Evolutionary conservation across 2,888 invertebrate genomes (phyloP).

Genomic region (Cataglyphis rosenhaueri): DNA sequence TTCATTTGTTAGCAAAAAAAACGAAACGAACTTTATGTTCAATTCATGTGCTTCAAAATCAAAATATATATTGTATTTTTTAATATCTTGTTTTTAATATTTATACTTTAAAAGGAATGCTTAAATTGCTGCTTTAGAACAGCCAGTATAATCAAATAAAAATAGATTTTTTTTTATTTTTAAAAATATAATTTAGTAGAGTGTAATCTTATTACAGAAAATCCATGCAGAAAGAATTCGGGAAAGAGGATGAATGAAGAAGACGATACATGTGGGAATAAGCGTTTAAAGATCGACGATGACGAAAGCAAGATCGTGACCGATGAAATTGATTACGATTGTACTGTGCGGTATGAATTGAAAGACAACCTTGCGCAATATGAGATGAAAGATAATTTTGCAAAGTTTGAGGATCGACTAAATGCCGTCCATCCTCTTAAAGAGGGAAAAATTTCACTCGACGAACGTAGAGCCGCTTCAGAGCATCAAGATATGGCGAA

Average conservation of each 20-base stretch:
- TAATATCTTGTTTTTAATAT: not conserved
- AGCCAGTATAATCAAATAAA: not conserved
- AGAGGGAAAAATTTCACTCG: not conserved
- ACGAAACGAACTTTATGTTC: too few relatives aligned
- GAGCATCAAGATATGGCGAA: not conserved
- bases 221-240: not conserved
- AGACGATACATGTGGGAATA: not conserved
- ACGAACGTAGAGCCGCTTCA: not conserved
- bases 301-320: not conserved
- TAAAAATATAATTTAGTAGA: not conserved
- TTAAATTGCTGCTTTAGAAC: not conserved
- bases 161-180: not conserved
- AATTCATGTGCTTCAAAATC: not conserved
- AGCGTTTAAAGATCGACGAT: slow-evolving; percentile 32
- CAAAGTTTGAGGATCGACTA: slow-evolving; percentile 4
- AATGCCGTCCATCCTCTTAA: not conserved
- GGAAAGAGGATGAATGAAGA: slow-evolving; percentile 23
- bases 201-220: not conserved
- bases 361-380: not conserved
- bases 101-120: not conserved
- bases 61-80: not conserved
- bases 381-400: not conserved
- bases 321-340: not conserved
- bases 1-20: too few relatives aligned
- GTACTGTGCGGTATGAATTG: not conserved